phyloP scores from a whole-genome alignment of 2,888 invertebrate species.

The Ferdinandea cuprea region DNA sequence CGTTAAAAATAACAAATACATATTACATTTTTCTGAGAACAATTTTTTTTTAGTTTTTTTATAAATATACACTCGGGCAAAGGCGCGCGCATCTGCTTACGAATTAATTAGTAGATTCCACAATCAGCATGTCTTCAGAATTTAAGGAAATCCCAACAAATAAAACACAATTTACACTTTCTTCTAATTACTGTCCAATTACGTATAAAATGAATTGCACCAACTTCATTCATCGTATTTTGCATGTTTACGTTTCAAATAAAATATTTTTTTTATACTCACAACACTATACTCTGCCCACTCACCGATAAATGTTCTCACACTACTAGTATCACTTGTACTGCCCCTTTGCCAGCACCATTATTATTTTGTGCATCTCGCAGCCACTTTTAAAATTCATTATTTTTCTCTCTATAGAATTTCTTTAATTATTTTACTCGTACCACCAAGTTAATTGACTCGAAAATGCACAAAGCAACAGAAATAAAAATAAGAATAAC shows the following conservation, averaged over 20 bases:
- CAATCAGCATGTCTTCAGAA: too few relatives aligned
- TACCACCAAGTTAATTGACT: conserved; percentile 58
- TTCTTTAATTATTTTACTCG: conserved; percentile 31
- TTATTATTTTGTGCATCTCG: conserved; percentile 22
- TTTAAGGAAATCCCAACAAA: too few relatives aligned
- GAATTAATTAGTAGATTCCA: too few relatives aligned
- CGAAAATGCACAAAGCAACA: conserved; percentile 11
- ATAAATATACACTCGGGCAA: too few relatives aligned
- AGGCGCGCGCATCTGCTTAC: too few relatives aligned
- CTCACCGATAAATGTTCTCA: conserved; percentile 56
- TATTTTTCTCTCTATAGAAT: conserved; percentile 23
- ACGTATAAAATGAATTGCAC: background rate
- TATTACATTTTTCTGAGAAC: too few relatives aligned
- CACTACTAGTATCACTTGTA: conserved; percentile 41
- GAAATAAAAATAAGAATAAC: background rate
- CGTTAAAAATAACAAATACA: too few relatives aligned
- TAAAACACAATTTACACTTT: background rate
- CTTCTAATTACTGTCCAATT: conserved; percentile 30
- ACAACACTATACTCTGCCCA: conserved; percentile 29
- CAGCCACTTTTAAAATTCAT: conserved; percentile 57
- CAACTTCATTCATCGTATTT: conserved; percentile 24
- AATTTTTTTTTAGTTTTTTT: too few relatives aligned
- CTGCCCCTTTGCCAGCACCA: conserved; percentile 19
- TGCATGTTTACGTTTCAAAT: conserved; percentile 17
- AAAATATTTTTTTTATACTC: too few relatives aligned